Evolutionary conservation across 2,797 vertebrate species (phyloP), one percentile per base, ranked within the genome.

Genomic region (Momotus momota): DNA sequence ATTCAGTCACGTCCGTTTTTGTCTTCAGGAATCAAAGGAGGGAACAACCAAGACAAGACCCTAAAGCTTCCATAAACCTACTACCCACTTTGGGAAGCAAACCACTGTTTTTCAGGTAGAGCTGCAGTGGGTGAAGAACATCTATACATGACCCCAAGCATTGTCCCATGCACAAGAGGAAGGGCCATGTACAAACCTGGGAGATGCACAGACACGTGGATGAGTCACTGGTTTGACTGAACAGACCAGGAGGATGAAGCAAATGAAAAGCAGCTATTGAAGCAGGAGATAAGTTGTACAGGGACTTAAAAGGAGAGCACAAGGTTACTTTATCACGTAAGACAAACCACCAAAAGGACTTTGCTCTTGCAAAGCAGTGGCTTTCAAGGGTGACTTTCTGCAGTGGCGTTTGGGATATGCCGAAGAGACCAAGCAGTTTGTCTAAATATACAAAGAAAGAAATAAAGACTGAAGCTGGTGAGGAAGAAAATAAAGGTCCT

Each of bases 121-220:
- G n/a, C 15, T 75, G 29, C 0, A 1, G 29, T 11, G 51, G 46
- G 58, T 0, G 3, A 91, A 85, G 49, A 72, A 58, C 21, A 10
- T 83, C 45, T n/a, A 35, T 71, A 57, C 0, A 2, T 3, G 29
- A 86, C 6, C 8, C 9, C 3, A 3, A 35, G 43, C 1, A 0
- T 14, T 12, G 31, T 48, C 27, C 49, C 23, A 10, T 3, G 18
- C 0, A 0, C 33, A 72, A 67, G 25, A 74, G 25, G 52, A 72
- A 79, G 10, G 23, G 17, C 27, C 66, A 57, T 45, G 48, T 17
- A 66, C 49, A 64, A 73, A 77, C 1, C 27, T 27, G 23, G 66
- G n/a, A 93, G 69, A 65, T 19, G 51, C 4, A 31, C 0, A 0
- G 35, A 40, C 21, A 74, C 78, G 26, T 0, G 7, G 31, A 43